Conservation (phyloP, 1,140 invertebrate genomes). For the Drosophila littoralis region DNA sequence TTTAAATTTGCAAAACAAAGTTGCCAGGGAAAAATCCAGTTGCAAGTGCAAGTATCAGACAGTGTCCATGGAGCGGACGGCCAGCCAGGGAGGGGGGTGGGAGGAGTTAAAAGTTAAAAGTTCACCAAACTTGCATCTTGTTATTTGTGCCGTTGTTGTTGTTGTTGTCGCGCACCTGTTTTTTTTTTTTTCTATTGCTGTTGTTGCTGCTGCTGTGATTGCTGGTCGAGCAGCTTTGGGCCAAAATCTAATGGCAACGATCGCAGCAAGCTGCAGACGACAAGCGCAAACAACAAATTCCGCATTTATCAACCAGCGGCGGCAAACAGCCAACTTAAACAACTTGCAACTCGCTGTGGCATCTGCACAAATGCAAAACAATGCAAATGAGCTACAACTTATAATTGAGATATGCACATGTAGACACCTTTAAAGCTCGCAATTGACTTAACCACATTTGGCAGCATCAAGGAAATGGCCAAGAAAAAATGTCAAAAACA, state of each 20-base stretch:
- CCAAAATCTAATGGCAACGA: conserved; percentile 47
- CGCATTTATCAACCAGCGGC: conserved; percentile 51
- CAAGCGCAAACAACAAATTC: conserved; percentile 55
- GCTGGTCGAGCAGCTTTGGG: conserved; percentile 22
- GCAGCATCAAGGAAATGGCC: conserved; percentile 16
- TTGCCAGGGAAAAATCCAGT: conserved; percentile 20
- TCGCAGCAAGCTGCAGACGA: conserved; percentile 36
- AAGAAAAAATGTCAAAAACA: conserved; percentile 37
- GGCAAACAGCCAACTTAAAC: conserved; percentile 16
- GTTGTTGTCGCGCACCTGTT: conserved; percentile 18
- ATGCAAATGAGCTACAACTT: conserved; percentile 23
- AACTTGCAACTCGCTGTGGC: conserved; percentile 9
- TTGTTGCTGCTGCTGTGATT: conserved; percentile 28
- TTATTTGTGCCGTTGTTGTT: conserved; percentile 22
- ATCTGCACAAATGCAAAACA: conserved; percentile 7
- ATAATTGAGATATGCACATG: conserved; percentile 47
- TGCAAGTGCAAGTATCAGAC: conserved; percentile 4
- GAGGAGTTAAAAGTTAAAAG: conserved; percentile 48
- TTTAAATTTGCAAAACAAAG: conserved; percentile 57
- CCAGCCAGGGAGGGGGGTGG: background rate
- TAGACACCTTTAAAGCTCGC: conserved; percentile 25
- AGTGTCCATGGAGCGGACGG: background rate
- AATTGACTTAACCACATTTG: conserved; percentile 17
- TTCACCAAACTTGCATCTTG: conserved; percentile 56
- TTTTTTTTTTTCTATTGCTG: background rate